Evolutionary conservation across 1,140 invertebrate genomes (phyloP), one percentile per base, ranked within the genome.

Genomic region (Brachionus calyciflorus): DNA sequence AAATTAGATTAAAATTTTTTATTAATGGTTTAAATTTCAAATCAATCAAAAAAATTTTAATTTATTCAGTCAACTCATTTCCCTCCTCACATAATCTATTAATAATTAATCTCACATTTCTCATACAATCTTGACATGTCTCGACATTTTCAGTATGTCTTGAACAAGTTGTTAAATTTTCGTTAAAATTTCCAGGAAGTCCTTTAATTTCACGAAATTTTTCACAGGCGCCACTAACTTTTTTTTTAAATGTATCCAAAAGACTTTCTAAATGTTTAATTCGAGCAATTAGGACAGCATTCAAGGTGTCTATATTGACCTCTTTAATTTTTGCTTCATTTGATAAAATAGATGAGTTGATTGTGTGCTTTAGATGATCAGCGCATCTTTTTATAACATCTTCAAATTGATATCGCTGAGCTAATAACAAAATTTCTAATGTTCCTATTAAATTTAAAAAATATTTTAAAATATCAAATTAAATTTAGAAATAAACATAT

Each of bases 171-270:
- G 41, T 44, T 6, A 65, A 12, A 63, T 51, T 46, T 37, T 60
- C 57, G 40, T 77, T 65, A 41, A 44, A 41, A 60, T 48, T 57
- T 46, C 73, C 73, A 14, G 76, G 76, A 5, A 77, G 46, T 17
- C 10, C 40, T 65, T 65, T 60, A 2, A 77, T 77, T n/a, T 63
- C 24, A 30, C 76, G 26, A 68, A 77, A 77, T 77, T 77, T 77
- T 24, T 77, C 76, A 40, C 55, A 63, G 4, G 76, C 37, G 24
- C 21, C 49, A 19, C n/a, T 68, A 5, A 77, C 53, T 77, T 77
- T 77, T 10, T 53, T 53, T 40, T 65, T 60, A 68, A 63, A 63
- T 26, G 76, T 55, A 7, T 77, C 76, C n/a, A 77, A 33, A 5
- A 77, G 12, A 51, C 55, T 65, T 28, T 77, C 76, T 14, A 77